A percentile compares a stretch with the other conserved stretches of the same genome.
phyloP scores from a whole-genome alignment of 2,888 invertebrate species.

The Drosophila demipolita region DNA sequence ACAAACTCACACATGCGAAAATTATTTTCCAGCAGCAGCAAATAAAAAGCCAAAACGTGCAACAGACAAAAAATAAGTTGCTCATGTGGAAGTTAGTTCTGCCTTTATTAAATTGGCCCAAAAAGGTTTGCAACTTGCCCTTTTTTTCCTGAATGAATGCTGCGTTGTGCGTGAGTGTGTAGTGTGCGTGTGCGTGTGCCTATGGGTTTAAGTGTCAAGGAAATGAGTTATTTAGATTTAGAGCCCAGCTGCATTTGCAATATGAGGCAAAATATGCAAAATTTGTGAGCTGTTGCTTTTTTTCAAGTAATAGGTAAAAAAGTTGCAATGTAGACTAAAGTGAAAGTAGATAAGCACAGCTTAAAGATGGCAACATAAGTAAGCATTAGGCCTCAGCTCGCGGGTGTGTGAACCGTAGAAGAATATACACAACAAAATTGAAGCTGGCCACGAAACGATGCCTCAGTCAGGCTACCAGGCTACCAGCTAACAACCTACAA shows the following conservation, averaged over 20 bases:
- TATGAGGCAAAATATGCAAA: slow-evolving; percentile 35
- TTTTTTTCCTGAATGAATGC: slow-evolving; percentile 59
- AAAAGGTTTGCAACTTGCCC: slow-evolving; percentile 43
- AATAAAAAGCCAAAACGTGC: slow-evolving; percentile 78
- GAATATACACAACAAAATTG: slow-evolving; percentile 26
- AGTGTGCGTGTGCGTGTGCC: slow-evolving; percentile 7
- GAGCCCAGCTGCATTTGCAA: slow-evolving; percentile 47
- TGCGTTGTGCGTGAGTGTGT: slow-evolving; percentile 14
- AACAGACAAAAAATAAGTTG: slow-evolving; percentile 25
- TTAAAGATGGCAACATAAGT: background rate
- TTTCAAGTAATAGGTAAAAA: background rate
- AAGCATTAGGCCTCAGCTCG: slow-evolving; percentile 27
- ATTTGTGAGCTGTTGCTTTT: slow-evolving; percentile 8
- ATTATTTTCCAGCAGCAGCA: slow-evolving; percentile 74
- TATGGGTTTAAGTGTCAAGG: slow-evolving; percentile 66
- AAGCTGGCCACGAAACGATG: slow-evolving; percentile 40
- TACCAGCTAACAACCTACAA: slow-evolving; percentile 47
- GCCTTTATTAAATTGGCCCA: slow-evolving; percentile 68
- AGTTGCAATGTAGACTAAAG: slow-evolving; percentile 26
- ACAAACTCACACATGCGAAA: slow-evolving; percentile 58
- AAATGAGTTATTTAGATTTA: slow-evolving; percentile 71
- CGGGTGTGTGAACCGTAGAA: slow-evolving; percentile 56
- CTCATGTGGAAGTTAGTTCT: slow-evolving; percentile 57
- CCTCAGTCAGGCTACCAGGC: slow-evolving; percentile 27
- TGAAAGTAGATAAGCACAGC: slow-evolving; percentile 50